phyloP scores from a whole-genome alignment of 1,140 invertebrate genomes.

The Pseudomyrmex flavicornis region DNA sequence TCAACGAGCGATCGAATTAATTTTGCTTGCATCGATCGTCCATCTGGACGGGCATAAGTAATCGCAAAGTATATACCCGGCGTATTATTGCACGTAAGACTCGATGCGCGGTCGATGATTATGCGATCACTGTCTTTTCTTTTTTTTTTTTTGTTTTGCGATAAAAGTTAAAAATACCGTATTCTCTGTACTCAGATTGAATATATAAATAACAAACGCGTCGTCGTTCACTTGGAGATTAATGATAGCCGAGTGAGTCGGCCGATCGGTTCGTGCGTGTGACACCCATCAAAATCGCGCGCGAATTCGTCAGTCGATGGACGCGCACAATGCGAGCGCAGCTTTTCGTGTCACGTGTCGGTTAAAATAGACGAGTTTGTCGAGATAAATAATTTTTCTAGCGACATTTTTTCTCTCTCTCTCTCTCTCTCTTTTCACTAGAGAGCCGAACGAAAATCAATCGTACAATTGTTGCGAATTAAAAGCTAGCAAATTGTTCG shows the following conservation, averaged over 20 bases:
- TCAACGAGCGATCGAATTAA: neutral
- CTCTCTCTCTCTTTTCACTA: no score
- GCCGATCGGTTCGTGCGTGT: conserved; percentile 21
- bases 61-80: neutral
- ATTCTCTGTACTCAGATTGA: neutral
- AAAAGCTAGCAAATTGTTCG: conserved; percentile 26
- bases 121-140: neutral
- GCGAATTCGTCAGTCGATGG: conserved; percentile 26
- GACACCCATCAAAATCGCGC: conserved; percentile 24
- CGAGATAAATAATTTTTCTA: conserved; percentile 33
- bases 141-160: conserved; percentile 5
- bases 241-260: conserved; percentile 7
- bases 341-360: neutral
- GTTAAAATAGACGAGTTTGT: neutral
- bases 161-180: neutral
- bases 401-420: neutral
- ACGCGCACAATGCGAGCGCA: neutral
- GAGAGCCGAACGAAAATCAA: neutral
- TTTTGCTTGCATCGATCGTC: neutral
- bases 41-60: neutral
- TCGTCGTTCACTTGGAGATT: conserved; percentile 7
- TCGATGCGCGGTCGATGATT: no score
- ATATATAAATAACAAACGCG: neutral
- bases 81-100: neutral
- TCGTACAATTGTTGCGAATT: conserved; percentile 18